A percentile compares a stretch with the other conserved stretches of the same genome.
Evolutionary conservation across 2,797 vertebrate species (phyloP).

Genomic region (Avahi laniger): DNA sequence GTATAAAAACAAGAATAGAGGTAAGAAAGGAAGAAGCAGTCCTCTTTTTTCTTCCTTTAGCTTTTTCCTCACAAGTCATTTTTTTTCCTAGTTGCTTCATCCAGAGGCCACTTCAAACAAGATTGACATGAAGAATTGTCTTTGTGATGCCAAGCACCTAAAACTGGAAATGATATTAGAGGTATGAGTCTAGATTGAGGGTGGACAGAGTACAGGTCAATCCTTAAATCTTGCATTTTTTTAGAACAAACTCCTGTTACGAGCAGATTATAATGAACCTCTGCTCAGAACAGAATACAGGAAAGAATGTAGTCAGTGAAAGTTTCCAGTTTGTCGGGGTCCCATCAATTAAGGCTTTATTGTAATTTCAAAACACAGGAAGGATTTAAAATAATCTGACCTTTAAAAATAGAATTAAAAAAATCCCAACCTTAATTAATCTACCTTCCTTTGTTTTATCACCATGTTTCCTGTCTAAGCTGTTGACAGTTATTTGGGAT

Average conservation of each 20-base stretch:
- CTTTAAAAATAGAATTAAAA: conserved; percentile 17
- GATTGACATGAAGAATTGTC: not conserved
- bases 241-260: not conserved
- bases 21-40: not conserved
- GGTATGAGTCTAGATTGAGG: not conserved
- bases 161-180: conserved; percentile 30
- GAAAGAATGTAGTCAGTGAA: not conserved
- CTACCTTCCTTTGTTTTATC: conserved; percentile 3
- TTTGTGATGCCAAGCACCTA: not conserved
- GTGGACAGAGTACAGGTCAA: not conserved
- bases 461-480: not conserved
- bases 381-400: conserved; percentile 5
- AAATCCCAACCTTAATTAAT: not conserved
- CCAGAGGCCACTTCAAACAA: not conserved
- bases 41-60: not conserved
- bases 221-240: not conserved
- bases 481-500: not conserved
- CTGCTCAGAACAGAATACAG: not conserved
- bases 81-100: not conserved
- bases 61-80: not conserved
- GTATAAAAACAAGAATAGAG: not conserved
- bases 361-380: conserved; percentile 38
- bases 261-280: not conserved
- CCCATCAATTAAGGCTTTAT: not conserved
- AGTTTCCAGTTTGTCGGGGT: not conserved